phyloP scores from a whole-genome alignment of 1,140 invertebrate species.

The Drosophila grimshawi region DNA sequence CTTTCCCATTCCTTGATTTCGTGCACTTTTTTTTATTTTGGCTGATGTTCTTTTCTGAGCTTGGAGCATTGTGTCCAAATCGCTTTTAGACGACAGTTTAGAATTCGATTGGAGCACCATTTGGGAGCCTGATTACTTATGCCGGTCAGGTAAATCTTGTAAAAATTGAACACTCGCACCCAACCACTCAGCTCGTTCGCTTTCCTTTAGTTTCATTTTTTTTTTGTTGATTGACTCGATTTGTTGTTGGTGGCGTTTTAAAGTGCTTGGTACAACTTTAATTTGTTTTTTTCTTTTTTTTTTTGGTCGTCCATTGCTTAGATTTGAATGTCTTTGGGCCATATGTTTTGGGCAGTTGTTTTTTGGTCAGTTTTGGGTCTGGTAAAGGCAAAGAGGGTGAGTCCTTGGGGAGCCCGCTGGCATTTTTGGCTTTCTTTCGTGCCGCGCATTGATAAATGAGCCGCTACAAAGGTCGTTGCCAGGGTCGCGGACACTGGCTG shows the following conservation, averaged over 20 bases:
- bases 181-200: neutral
- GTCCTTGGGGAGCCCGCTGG: constrained; percentile 34
- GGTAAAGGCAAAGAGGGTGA: constrained; percentile 21
- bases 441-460: constrained; percentile 73
- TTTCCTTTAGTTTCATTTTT: constrained; percentile 22
- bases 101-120: constrained; percentile 63
- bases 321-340: constrained; percentile 42
- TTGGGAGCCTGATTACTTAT: constrained; percentile 69
- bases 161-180: constrained; percentile 44
- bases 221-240: constrained; percentile 56
- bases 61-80: constrained; percentile 65
- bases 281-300: constrained; percentile 73
- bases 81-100: constrained; percentile 79
- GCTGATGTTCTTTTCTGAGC: constrained; percentile 20
- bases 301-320: constrained; percentile 28
- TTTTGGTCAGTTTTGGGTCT: neutral
- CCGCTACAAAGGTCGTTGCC: constrained; percentile 72
- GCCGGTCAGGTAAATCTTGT: constrained; percentile 79
- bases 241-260: constrained; percentile 68
- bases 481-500: constrained; percentile 64
- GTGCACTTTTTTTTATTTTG: constrained; percentile 3
- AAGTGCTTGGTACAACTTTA: constrained; percentile 64
- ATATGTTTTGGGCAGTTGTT: constrained; percentile 61
- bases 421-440: constrained; percentile 55
- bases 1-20: neutral